A percentile compares a stretch with the other conserved stretches of the same genome.
These are phyloP conservation scores for Melinopterus prodromus DNA, from an alignment of 2,888 invertebrate species.

Conservation along the genomic window DNA sequence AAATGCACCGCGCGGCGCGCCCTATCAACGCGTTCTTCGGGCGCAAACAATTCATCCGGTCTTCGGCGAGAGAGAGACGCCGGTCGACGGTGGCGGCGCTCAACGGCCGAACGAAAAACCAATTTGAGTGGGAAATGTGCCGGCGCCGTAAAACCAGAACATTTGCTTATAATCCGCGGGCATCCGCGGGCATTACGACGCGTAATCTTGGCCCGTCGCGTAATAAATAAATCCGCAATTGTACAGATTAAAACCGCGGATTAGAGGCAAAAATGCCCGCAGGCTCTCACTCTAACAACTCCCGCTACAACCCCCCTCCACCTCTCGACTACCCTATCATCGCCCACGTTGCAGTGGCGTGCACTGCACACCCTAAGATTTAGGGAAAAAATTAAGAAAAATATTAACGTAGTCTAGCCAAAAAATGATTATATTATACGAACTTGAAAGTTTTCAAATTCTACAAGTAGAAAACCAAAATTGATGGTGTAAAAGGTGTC, in stretches of 20 bases:
- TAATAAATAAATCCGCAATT: conserved; percentile 44
- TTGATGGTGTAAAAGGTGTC: too few relatives aligned
- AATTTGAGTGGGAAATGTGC: conserved; percentile 23
- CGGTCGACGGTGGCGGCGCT: not conserved
- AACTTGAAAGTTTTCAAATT: too few relatives aligned
- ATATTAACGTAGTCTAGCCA: too few relatives aligned
- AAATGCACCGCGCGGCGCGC: not conserved
- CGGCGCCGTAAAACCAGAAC: conserved; percentile 36
- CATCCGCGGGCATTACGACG: conserved; percentile 41
- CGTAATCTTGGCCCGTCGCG: conserved; percentile 42
- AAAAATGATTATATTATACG: too few relatives aligned
- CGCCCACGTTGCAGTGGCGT: too few relatives aligned
- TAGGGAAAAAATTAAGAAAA: too few relatives aligned
- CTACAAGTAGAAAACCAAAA: too few relatives aligned
- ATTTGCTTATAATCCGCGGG: conserved; percentile 40
- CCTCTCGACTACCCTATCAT: not conserved
- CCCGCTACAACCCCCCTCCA: not conserved
- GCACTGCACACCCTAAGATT: too few relatives aligned
- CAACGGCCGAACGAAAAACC: conserved; percentile 17
- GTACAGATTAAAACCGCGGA: conserved; percentile 44
- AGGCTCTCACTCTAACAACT: not conserved
- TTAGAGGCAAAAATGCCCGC: conserved; percentile 31
- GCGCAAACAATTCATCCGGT: not conserved
- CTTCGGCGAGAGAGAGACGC: not conserved
- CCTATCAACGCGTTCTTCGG: not conserved